A percentile compares a stretch with the other conserved stretches of the same genome.
Conservation (phyloP, 2,888 invertebrate species). For the Thumatha senex region DNA sequence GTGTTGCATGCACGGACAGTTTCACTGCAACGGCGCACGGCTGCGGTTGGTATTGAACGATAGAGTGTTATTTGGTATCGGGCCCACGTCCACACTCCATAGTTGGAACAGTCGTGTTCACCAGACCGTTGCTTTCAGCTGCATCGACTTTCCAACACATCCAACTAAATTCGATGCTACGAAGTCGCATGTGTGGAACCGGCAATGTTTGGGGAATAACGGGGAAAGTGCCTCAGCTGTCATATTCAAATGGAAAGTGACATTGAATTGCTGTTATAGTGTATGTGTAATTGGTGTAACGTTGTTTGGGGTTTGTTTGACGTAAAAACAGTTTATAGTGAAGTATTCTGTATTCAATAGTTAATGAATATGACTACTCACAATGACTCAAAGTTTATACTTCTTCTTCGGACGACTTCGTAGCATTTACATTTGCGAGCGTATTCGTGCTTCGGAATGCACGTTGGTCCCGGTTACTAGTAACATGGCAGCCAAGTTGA, state of each 20-base stretch:
- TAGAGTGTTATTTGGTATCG: slow-evolving; percentile 60
- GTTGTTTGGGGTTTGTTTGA: not conserved
- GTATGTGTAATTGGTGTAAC: not conserved
- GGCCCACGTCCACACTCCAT: slow-evolving; percentile 61
- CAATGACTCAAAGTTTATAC: too few relatives aligned
- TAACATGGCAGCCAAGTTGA: too few relatives aligned
- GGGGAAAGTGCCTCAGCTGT: slow-evolving; percentile 15
- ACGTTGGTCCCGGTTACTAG: too few relatives aligned
- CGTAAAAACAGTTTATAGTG: not conserved
- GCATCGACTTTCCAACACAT: slow-evolving; percentile 60
- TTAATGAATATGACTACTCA: too few relatives aligned
- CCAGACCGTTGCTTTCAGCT: slow-evolving; percentile 70
- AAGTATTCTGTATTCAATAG: not conserved
- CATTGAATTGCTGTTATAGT: not conserved
- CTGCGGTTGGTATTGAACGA: slow-evolving; percentile 11
- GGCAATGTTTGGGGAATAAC: slow-evolving; percentile 16
- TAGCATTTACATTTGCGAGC: too few relatives aligned
- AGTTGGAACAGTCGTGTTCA: slow-evolving; percentile 50
- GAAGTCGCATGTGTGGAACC: slow-evolving; percentile 26
- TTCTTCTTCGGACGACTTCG: too few relatives aligned
- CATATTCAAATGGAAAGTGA: slow-evolving; percentile 14
- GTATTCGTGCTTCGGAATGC: too few relatives aligned
- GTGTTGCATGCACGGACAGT: slow-evolving; percentile 45
- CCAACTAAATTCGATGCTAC: slow-evolving; percentile 44
- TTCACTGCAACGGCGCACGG: slow-evolving; percentile 17